These are phyloP conservation scores for Tamias sibiricus DNA, from an alignment of 2,113 vertebrate species.

Conservation along the genomic window DNA sequence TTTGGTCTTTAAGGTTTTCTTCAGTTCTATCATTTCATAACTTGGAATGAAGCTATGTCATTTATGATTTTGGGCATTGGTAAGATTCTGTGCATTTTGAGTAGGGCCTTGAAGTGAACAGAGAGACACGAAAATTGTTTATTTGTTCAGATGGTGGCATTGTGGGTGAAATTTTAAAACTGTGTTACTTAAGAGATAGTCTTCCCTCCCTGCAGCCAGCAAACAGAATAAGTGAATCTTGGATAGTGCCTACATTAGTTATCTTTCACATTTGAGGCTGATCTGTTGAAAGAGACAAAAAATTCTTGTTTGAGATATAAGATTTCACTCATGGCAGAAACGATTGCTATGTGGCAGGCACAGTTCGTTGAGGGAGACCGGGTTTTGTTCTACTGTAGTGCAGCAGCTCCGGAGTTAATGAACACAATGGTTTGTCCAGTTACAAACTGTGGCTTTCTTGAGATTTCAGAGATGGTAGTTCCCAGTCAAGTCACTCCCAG, in stretches of 20 bases:
- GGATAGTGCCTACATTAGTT: neutral
- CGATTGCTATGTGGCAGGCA: neutral
- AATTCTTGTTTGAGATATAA: neutral
- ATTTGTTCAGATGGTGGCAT: neutral
- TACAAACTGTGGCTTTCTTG: neutral
- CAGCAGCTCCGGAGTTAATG: neutral
- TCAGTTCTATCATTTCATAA: neutral
- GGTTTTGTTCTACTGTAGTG: neutral
- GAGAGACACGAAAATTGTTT: neutral
- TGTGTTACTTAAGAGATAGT: neutral
- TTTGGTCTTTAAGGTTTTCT: neutral
- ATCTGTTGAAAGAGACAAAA: neutral
- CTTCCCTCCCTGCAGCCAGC: neutral
- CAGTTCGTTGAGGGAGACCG: neutral
- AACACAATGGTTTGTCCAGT: slow-evolving; percentile 25
- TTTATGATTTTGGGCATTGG: neutral
- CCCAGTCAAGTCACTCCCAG: slow-evolving; percentile 63
- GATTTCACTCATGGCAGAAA: neutral
- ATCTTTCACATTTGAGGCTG: neutral
- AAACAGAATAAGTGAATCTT: neutral
- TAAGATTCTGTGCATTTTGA: neutral
- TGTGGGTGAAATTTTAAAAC: neutral
- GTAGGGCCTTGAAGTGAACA: neutral
- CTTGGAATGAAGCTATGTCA: neutral
- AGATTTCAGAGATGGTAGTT: slow-evolving; percentile 32